Conservation (phyloP, 30 jellyfish, hydroid and myxozoan genomes). For the Cassiopea xamachana region DNA sequence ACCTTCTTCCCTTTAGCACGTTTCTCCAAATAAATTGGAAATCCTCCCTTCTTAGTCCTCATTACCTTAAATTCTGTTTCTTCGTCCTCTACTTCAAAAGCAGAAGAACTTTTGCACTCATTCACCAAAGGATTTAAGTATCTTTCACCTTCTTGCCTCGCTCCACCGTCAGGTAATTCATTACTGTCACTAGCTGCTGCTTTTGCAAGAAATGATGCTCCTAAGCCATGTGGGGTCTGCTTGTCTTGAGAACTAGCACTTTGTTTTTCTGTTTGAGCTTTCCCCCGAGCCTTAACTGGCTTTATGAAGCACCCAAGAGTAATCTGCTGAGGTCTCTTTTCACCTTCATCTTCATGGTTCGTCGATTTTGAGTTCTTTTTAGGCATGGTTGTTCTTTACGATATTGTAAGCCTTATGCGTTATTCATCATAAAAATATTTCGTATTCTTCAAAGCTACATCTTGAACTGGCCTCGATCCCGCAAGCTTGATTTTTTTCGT, state of each 20-base stretch:
- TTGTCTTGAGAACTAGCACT: neutral
- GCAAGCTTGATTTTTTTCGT: neutral
- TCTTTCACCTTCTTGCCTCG: neutral
- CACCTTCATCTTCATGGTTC: conserved; percentile 21
- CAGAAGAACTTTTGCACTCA: neutral
- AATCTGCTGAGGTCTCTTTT: conserved; percentile 75
- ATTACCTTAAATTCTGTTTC: conserved; percentile 18
- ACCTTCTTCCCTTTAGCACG: conserved; percentile 96
- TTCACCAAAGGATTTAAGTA: no score
- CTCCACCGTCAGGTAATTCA: neutral
- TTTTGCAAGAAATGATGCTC: neutral
- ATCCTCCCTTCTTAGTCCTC: conserved; percentile 92
- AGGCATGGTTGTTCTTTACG: conserved; percentile 27
- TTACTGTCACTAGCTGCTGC: neutral
- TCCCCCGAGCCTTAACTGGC: conserved; percentile 41
- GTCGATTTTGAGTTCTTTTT: conserved; percentile 37
- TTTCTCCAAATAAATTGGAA: conserved; percentile 79
- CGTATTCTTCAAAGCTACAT: neutral
- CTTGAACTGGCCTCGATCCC: conserved; percentile 25
- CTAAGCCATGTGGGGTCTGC: neutral
- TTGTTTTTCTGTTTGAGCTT: neutral
- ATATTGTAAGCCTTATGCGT: neutral
- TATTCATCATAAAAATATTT: no score
- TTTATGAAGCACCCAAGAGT: conserved; percentile 79
- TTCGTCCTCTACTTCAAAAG: neutral